Percentiles rank a stretch among this genome's conserved stretches.
phyloP scores from a whole-genome alignment of 2,888 invertebrate species.

The Punctoribates punctum region DNA sequence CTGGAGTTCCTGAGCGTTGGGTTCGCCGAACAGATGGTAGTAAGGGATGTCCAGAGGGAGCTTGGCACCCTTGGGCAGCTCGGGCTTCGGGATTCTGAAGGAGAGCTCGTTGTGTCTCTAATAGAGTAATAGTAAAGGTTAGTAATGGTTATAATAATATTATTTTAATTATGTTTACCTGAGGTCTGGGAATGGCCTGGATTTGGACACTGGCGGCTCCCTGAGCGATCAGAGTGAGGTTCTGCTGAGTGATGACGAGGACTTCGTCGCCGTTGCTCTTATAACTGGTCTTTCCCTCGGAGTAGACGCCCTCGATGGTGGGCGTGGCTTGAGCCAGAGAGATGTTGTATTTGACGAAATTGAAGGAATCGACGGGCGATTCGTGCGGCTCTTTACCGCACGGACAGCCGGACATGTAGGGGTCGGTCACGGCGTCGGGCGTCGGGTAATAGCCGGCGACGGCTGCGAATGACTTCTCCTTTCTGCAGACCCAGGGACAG shows the following conservation, averaged over 20 bases:
- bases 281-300: conserved; percentile 42
- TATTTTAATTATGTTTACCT: neutral
- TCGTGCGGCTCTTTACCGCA: conserved; percentile 44
- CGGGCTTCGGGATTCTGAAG: conserved; percentile 38
- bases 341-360: conserved; percentile 46
- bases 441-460: conserved; percentile 44
- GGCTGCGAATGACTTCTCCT: conserved; percentile 33
- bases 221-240: conserved; percentile 7
- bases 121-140: neutral
- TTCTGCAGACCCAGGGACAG: conserved; percentile 37
- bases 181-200: conserved; percentile 21
- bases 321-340: neutral
- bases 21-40: conserved; percentile 39
- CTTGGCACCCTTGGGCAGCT: neutral
- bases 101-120: conserved; percentile 38
- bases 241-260: conserved; percentile 40
- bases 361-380: conserved; percentile 47
- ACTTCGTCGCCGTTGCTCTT: conserved; percentile 41
- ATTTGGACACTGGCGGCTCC: neutral
- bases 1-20: conserved; percentile 32
- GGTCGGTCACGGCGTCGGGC: conserved; percentile 39
- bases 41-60: conserved; percentile 40
- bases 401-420: conserved; percentile 24
- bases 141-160: neutral
- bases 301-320: conserved; percentile 28